Percentiles rank a stretch among this genome's conserved stretches.
Evolutionary conservation across 2,797 vertebrate genomes (phyloP).

Genomic region (Serranus cabrilla): DNA sequence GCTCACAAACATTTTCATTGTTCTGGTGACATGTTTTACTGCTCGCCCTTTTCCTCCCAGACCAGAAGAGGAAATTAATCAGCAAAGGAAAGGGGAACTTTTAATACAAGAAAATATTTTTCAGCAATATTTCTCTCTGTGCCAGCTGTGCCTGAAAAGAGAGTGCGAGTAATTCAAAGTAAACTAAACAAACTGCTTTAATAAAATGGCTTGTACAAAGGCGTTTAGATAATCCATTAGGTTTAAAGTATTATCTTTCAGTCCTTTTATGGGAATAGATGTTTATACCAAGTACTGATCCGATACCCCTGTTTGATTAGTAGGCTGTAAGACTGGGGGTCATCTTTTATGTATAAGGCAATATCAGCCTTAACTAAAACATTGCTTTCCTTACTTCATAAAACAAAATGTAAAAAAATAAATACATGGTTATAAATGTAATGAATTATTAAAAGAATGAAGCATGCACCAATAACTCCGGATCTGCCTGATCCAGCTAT

Average conservation of each 20-base stretch:
- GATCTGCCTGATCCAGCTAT: too few species aligned
- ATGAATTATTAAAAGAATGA: too few species aligned
- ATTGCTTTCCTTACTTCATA: too few species aligned
- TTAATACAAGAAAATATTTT: constrained; percentile 12
- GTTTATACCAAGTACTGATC: too few species aligned
- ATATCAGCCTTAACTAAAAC: too few species aligned
- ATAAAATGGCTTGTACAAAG: neutral
- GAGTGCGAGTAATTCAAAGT: constrained; percentile 28
- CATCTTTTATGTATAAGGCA: too few species aligned
- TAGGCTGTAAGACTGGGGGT: too few species aligned
- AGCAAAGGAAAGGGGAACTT: constrained; percentile 37
- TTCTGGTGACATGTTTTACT: constrained; percentile 23
- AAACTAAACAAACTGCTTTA: neutral
- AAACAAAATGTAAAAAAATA: too few species aligned
- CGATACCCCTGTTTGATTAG: too few species aligned
- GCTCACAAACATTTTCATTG: constrained; percentile 26
- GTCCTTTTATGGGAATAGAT: neutral
- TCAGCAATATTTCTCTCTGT: neutral
- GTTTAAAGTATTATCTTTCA: neutral
- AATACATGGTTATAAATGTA: too few species aligned
- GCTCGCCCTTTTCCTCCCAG: constrained; percentile 28
- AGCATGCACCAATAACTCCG: too few species aligned
- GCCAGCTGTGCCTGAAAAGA: neutral
- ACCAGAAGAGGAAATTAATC: constrained; percentile 60
- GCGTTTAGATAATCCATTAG: neutral